These are phyloP conservation scores for Apodemia mormo DNA, from an alignment of 2,888 invertebrate species.

Conservation along the genomic window DNA sequence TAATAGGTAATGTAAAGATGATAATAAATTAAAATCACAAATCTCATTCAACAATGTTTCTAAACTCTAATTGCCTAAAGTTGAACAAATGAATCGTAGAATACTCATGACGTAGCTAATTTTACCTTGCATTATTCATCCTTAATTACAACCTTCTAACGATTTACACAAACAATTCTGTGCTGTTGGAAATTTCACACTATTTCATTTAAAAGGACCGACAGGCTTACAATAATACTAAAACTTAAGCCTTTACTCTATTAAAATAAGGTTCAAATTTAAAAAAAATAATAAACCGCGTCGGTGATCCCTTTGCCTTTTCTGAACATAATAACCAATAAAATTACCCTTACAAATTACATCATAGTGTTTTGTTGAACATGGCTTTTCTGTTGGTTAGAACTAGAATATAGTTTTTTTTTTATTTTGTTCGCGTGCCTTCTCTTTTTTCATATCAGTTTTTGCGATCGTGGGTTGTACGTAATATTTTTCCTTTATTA, in stretches of 20 bases:
- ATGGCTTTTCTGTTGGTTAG: conserved; percentile 8
- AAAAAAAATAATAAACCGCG: not conserved
- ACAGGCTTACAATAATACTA: not conserved
- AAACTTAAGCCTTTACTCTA: not conserved
- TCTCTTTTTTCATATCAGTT: not conserved
- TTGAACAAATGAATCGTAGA: conserved; percentile 10
- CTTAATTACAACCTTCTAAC: conserved; percentile 30
- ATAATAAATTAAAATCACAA: not conserved
- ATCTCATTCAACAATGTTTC: not conserved
- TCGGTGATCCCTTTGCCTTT: conserved; percentile 26
- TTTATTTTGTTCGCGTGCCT: not conserved
- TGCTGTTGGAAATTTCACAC: conserved; percentile 32
- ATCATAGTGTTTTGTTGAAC: conserved; percentile 18
- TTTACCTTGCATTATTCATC: conserved; percentile 20
- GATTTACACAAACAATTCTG: conserved; percentile 27
- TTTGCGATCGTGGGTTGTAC: not conserved
- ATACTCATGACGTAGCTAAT: conserved; percentile 9
- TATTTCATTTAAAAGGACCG: conserved; percentile 23
- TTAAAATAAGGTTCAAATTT: not conserved
- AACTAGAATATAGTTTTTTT: not conserved
- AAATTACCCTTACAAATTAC: conserved; percentile 35
- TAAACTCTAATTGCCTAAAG: not conserved
- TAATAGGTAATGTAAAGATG: not conserved
- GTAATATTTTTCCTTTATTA: not conserved
- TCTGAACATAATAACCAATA: conserved; percentile 35